Evolutionary conservation across 2,797 vertebrate species (phyloP), one percentile per base, ranked within the genome.

Genomic region (Coluber constrictor): DNA sequence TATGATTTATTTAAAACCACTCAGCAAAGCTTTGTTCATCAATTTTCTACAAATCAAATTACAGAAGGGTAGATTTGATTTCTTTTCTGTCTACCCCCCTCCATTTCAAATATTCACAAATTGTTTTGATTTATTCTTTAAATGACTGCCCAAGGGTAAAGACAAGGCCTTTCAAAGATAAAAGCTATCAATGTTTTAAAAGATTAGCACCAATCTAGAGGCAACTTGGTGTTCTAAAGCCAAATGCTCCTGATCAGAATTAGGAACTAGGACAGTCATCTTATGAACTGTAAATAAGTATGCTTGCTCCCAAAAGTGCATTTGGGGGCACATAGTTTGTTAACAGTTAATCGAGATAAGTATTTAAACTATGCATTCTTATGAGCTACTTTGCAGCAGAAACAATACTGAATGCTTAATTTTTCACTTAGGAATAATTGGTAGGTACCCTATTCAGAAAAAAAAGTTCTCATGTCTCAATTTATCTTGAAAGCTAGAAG

Each of bases 1-100:
- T 95, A 91, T 74, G 32, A 92, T 96, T 95, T 91, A 89, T 95
- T 96, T 96, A 54, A 95, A 97, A 91, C 25, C 1, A 0, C 2
- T 92, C 37, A 23, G 16, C 79, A 61, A 92, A 60, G 60, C 55
- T 94, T 93, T 94, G 47, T 87, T 94, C 12, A 15, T 95, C 1
- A 1, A 1, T 95, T 95, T 95, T 90, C 25, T 89, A 12, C 74
- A 95, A 92, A 87, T 92, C 0, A 16, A 74, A n/a, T 90, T 56
- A 66, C 1, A 0, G 57, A 74, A 86, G 86, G 83, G 6, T 94
- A 86, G 86, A 29, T 90, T 87, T 95, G 88, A 32, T 61, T 91
- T 83, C 59, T 86, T 43, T 54, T 66, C 18, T n/a, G 87, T 32
- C n/a, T 20, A 32, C 55, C 60, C 27, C 20, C 74, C 57, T 32